A percentile compares a stretch with the other conserved stretches of the same genome.
phyloP scores from a whole-genome alignment of 2,113 vertebrate genomes.

The Corythaixoides concolor region DNA sequence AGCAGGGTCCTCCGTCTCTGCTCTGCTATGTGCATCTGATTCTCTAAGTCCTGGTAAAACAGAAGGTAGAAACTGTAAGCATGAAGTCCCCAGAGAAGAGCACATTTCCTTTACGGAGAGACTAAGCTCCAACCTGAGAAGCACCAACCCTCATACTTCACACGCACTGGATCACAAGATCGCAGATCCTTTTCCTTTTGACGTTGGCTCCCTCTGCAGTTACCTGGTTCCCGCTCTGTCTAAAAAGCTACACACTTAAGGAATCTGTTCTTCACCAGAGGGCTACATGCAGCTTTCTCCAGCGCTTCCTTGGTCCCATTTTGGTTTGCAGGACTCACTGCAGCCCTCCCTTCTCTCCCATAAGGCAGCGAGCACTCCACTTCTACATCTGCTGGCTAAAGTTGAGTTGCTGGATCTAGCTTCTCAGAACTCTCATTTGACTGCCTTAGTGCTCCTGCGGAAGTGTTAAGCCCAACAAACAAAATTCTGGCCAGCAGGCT shows the following conservation, averaged over 20 bases:
- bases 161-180: not conserved
- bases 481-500: not conserved
- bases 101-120: not conserved
- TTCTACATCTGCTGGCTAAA: not conserved
- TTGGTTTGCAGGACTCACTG: not conserved
- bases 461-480: not conserved
- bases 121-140: not conserved
- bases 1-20: slow-evolving; percentile 97
- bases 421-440: not conserved
- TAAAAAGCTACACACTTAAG: not conserved
- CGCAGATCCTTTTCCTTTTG: not conserved
- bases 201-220: not conserved
- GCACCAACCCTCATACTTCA: not conserved
- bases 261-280: not conserved
- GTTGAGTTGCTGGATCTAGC: not conserved
- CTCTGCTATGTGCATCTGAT: slow-evolving; percentile 99
- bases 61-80: slow-evolving; percentile 13
- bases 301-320: not conserved
- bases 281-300: not conserved
- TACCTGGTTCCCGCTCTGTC: not conserved
- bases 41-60: slow-evolving; percentile 91
- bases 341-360: not conserved
- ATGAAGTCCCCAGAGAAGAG: not conserved
- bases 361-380: not conserved
- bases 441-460: not conserved